A percentile compares a stretch with the other conserved stretches of the same genome.
These are phyloP conservation scores for Papilio aristodemus DNA, from an alignment of 1,140 invertebrate species.

Conservation along the genomic window DNA sequence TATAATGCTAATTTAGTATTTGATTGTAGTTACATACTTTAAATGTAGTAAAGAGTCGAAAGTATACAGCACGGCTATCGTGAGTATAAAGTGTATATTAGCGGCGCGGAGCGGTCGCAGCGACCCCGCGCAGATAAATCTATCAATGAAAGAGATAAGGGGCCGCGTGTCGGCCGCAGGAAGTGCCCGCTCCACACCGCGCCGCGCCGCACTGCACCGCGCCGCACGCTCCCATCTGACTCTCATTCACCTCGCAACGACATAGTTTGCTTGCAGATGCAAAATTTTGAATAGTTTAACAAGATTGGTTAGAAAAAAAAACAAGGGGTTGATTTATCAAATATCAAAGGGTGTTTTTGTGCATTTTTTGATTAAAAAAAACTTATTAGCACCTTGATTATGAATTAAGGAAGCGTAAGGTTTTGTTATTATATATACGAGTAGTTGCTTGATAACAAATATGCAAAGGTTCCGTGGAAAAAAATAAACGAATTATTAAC, in stretches of 20 bases:
- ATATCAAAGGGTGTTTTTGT: too few relatives aligned
- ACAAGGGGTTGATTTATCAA: too few relatives aligned
- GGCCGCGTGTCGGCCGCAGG: constrained; percentile 67
- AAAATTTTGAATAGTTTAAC: not conserved
- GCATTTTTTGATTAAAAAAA: too few relatives aligned
- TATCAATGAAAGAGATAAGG: constrained; percentile 75
- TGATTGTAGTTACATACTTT: not conserved
- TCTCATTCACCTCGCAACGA: not conserved
- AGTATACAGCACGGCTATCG: not conserved
- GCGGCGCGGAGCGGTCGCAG: constrained; percentile 48
- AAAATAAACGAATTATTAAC: too few relatives aligned
- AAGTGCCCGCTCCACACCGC: constrained; percentile 64
- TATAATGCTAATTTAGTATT: too few relatives aligned
- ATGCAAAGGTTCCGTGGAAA: too few relatives aligned
- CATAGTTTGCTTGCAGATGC: constrained; percentile 2
- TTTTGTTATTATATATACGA: too few relatives aligned
- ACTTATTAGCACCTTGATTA: too few relatives aligned
- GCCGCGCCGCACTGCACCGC: not conserved
- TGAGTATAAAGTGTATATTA: constrained; percentile 22
- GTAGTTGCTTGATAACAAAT: too few relatives aligned
- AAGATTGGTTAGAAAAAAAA: too few relatives aligned
- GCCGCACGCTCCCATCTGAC: not conserved
- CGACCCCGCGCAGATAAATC: constrained; percentile 75
- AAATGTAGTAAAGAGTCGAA: not conserved
- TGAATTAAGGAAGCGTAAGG: too few relatives aligned